These are phyloP conservation scores for Sternotherus odoratus DNA, from an alignment of 2,797 vertebrate genomes.

Conservation along the genomic window DNA sequence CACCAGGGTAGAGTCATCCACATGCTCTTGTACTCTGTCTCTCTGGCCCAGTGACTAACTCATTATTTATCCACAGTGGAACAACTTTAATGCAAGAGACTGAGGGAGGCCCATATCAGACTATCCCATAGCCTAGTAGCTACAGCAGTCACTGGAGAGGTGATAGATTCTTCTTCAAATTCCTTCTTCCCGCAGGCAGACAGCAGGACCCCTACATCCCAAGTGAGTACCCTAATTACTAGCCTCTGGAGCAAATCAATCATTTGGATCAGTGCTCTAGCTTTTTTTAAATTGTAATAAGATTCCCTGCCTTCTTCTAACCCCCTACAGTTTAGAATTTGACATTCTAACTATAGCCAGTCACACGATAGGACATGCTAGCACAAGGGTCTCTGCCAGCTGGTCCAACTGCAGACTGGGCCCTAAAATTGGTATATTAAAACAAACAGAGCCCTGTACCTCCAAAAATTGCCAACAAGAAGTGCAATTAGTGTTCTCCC, in stretches of 20 bases:
- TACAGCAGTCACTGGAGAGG: too few relatives aligned
- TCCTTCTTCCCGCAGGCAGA: too few relatives aligned
- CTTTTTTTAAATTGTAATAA: background rate
- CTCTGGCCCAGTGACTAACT: too few relatives aligned
- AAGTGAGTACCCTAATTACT: too few relatives aligned
- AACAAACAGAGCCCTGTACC: background rate
- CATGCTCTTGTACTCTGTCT: too few relatives aligned
- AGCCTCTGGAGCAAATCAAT: background rate
- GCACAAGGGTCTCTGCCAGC: background rate
- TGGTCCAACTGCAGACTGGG: background rate
- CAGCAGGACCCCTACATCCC: too few relatives aligned
- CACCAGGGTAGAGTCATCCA: too few relatives aligned
- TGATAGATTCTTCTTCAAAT: too few relatives aligned
- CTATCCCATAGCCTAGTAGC: too few relatives aligned
- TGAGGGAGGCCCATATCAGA: too few relatives aligned
- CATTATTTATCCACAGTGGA: too few relatives aligned
- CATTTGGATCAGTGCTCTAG: background rate
- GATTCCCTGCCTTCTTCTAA: background rate
- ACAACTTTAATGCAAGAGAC: too few relatives aligned
- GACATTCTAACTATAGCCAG: background rate
- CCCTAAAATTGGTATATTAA: background rate
- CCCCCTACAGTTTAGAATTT: background rate
- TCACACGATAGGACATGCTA: background rate
- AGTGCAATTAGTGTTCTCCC: background rate
- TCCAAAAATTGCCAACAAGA: background rate